Conservation (phyloP, 2,888 invertebrate genomes). For the Thelaira solivaga region DNA sequence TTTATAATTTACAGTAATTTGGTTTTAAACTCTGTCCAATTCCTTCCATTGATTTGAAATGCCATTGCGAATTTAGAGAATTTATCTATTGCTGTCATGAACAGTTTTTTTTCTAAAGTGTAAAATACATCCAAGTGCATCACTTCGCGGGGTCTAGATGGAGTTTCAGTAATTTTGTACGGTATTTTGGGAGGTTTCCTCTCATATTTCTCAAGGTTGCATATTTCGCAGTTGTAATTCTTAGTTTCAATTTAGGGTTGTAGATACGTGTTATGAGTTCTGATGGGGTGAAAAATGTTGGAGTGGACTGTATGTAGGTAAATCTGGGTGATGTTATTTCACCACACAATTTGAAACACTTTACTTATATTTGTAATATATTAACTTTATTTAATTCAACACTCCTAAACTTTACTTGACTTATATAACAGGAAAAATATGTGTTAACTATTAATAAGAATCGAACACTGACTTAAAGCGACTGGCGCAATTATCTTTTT, state of each 20-base stretch:
- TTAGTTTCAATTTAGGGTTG: slow-evolving; percentile 52
- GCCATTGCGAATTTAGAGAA: slow-evolving; percentile 41
- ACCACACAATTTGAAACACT: too few species aligned
- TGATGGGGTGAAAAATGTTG: too few species aligned
- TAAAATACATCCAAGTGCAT: slow-evolving; percentile 19
- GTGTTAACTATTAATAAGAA: too few species aligned
- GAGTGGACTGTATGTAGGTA: too few species aligned
- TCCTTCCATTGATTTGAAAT: slow-evolving; percentile 32
- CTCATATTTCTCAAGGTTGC: slow-evolving; percentile 9
- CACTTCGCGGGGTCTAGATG: neutral
- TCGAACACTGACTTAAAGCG: too few species aligned
- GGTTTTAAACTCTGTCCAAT: slow-evolving; percentile 45
- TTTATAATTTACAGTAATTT: slow-evolving; percentile 20
- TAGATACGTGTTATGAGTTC: slow-evolving; percentile 43
- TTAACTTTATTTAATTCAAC: too few species aligned
- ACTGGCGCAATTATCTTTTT: too few species aligned
- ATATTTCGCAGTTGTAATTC: slow-evolving; percentile 42
- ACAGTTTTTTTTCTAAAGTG: slow-evolving; percentile 7
- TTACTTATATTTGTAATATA: too few species aligned
- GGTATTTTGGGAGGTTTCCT: slow-evolving; percentile 42
- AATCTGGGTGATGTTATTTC: too few species aligned
- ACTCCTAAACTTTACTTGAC: too few species aligned
- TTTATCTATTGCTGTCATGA: slow-evolving; percentile 45
- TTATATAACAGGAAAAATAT: too few species aligned
- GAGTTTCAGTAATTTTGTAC: slow-evolving; percentile 65